A percentile compares a stretch with the other conserved stretches of the same genome.
These are phyloP conservation scores for Mobula birostris DNA, from an alignment of 2,113 vertebrate genomes.

Conservation along the genomic window DNA sequence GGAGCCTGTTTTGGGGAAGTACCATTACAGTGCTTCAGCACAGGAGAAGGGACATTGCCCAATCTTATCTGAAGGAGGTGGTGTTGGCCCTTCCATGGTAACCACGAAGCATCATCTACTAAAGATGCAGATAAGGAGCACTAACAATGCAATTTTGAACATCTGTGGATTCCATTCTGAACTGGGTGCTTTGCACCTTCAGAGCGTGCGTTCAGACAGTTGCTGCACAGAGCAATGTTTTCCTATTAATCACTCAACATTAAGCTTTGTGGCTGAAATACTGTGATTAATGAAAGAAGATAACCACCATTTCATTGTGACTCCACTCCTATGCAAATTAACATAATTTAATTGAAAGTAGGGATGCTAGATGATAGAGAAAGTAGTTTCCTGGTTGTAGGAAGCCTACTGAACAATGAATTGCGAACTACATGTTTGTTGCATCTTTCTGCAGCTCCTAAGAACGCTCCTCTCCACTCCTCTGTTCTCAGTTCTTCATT, in stretches of 20 bases:
- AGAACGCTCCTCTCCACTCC: background rate
- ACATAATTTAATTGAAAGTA: background rate
- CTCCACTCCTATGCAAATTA: background rate
- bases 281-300: background rate
- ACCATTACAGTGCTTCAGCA: too few relatives aligned
- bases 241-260: too few relatives aligned
- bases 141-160: background rate
- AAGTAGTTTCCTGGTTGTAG: background rate
- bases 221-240: background rate
- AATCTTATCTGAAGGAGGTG: too few relatives aligned
- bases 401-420: background rate
- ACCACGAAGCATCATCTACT: background rate
- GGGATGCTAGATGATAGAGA: background rate
- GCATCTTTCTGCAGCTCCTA: background rate
- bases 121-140: background rate
- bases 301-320: background rate
- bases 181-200: background rate
- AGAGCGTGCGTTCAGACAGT: background rate
- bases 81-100: background rate
- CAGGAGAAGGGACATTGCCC: too few relatives aligned
- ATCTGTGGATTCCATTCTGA: background rate
- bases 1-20: too few relatives aligned
- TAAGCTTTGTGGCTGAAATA: background rate
- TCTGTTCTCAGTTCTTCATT: background rate
- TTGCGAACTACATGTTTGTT: background rate